These are phyloP conservation scores for Ips nitidus DNA, from an alignment of 1,140 invertebrate species.

Conservation along the genomic window DNA sequence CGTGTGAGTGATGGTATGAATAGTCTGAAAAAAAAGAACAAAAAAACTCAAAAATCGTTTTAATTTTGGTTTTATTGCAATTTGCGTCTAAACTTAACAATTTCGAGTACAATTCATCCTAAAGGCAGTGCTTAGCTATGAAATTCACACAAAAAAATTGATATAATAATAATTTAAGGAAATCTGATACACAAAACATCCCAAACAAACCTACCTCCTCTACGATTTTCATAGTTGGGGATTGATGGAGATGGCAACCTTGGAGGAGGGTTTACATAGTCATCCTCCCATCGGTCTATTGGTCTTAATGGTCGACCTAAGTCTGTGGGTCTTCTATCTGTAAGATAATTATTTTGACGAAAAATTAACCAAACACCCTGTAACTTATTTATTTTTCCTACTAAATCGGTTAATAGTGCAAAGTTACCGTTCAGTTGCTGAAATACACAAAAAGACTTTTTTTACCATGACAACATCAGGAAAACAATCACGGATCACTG, in stretches of 20 bases:
- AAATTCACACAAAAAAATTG: background rate
- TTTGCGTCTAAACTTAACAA: background rate
- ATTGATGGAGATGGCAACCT: background rate
- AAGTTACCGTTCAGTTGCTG: no score
- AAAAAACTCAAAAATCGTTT: conserved; percentile 15
- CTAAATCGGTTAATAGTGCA: no score
- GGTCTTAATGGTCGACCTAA: conserved; percentile 20
- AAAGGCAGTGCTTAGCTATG: background rate
- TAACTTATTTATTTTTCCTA: no score
- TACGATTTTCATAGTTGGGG: conserved; percentile 31
- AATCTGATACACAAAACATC: conserved; percentile 40
- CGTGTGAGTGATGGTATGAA: conserved; percentile 42
- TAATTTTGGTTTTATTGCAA: background rate
- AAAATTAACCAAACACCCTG: no score
- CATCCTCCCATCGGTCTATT: conserved; percentile 33
- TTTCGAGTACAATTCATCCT: background rate
- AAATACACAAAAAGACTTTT: no score
- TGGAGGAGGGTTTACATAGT: conserved; percentile 1
- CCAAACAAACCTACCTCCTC: conserved; percentile 48
- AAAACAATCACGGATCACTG: no score
- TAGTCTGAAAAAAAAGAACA: conserved; percentile 45
- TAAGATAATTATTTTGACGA: background rate
- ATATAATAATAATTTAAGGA: background rate
- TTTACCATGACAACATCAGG: no score
- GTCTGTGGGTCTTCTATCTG: conserved; percentile 22